Evolutionary conservation across 2,888 invertebrate species (phyloP).

Genomic region (Branchellion lobata): DNA sequence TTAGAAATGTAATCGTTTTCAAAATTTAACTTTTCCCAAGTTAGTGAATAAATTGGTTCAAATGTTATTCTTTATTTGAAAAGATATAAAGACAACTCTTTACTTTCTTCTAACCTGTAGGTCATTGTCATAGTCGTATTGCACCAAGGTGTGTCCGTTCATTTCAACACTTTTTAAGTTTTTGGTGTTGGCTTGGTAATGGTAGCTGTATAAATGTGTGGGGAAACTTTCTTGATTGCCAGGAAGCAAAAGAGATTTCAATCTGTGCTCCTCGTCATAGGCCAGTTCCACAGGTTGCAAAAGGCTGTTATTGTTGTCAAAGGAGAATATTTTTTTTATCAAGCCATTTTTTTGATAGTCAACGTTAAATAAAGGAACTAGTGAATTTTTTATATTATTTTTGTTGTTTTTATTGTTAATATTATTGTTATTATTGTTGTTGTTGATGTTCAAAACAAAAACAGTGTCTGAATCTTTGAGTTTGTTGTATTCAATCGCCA

Average conservation of each 20-base stretch:
- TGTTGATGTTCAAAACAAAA: not conserved
- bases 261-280: not conserved
- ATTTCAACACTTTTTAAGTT: not conserved
- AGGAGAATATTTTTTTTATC: not conserved
- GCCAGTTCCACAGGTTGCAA: not conserved
- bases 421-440: not conserved
- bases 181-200: not conserved
- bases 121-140: not conserved
- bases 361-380: not conserved
- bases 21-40: no score
- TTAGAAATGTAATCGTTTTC: no score
- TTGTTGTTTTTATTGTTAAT: not conserved
- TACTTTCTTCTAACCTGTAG: not conserved
- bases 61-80: not conserved
- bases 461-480: not conserved
- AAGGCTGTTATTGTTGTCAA: not conserved
- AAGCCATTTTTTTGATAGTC: not conserved
- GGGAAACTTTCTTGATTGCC: no score
- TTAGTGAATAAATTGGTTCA: no score
- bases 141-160: not conserved
- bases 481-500: conserved; percentile 12
- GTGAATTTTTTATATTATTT: not conserved
- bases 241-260: not conserved
- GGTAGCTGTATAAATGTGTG: not conserved
- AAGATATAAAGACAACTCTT: not conserved